A percentile compares a stretch with the other conserved stretches of the same genome.
phyloP scores from a whole-genome alignment of 2,113 vertebrate species.

The Sinocyclocheilus grahami region DNA sequence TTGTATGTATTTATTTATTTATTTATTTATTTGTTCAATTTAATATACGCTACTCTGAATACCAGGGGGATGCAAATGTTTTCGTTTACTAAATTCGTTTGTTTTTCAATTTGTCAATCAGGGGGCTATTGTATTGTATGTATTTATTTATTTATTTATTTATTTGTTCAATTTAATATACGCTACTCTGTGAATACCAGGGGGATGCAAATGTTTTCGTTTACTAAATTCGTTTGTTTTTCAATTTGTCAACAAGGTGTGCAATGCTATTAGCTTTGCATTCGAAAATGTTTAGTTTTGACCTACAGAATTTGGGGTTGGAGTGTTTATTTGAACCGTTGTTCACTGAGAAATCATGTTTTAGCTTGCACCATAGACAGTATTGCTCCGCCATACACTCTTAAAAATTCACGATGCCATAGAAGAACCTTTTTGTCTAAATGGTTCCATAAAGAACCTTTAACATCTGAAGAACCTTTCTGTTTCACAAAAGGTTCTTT shows the following conservation, averaged over 20 bases:
- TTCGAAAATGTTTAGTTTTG: background rate
- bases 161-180: background rate
- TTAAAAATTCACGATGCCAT: no score
- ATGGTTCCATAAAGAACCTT: no score
- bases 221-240: background rate
- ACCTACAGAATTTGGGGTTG: background rate
- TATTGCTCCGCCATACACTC: background rate
- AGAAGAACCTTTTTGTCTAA: no score
- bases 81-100: background rate
- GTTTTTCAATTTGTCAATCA: no score
- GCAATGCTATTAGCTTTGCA: background rate
- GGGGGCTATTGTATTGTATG: background rate
- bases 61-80: background rate
- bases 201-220: background rate
- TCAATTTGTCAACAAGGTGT: background rate
- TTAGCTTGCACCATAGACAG: background rate
- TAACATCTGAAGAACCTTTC: no score
- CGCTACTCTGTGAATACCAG: background rate
- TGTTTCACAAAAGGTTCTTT: no score
- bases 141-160: no score
- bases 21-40: background rate
- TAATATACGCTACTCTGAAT: background rate
- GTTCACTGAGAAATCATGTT: background rate
- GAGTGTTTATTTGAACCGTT: background rate
- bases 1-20: no score